Evolutionary conservation across 1,140 invertebrate genomes (phyloP), one percentile per base, ranked within the genome.

Genomic region (Rhagoletis pomonella): DNA sequence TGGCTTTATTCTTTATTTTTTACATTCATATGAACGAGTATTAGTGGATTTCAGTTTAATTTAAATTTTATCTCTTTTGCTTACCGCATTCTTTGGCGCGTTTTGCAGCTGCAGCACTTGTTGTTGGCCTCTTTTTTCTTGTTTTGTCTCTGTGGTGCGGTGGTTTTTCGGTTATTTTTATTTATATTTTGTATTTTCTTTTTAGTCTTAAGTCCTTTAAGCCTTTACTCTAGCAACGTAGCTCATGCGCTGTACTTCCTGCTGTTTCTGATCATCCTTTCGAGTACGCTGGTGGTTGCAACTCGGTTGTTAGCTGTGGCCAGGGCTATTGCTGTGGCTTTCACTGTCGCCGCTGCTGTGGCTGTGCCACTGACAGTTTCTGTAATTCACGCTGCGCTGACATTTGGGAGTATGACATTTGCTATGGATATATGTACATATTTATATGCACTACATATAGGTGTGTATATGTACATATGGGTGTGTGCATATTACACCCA

Each of bases 341-440:
- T 81, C 47, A 29, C 47, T 55, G 73, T 81, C 17, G 73, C 19
- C 19, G 47, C 47, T 42, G 73, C n/a, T 81, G 73, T 10, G 47
- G 73, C 55, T 50, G 19, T 58, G 73, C 5, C 73, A 81, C 50
- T 81, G 73, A 81, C 73, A 81, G 73, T 81, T 19, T 55, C 73
- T 19, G 73, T 81, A 81, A 81, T 81, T 81, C 73, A 81, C 47
- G 73, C 47, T 81, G 73, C 73, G 73, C n/a, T 81, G 73, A 50
- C 73, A 81, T 19, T 55, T 81, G 73, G n/a, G 73, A 81, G n/a
- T 81, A 50, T 81, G 17, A 7, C 47, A 19, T 29, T n/a, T 81
- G 47, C 19, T 58, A 4, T 10, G 44, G 14, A 62, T 62, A 39
- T 29, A n/a, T 10, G 1, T 73, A 42, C 9, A 17, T 73, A 29